A percentile compares a stretch with the other conserved stretches of the same genome.
Evolutionary conservation across 2,797 vertebrate genomes (phyloP).

Genomic region (Luscinia megarhynchos): DNA sequence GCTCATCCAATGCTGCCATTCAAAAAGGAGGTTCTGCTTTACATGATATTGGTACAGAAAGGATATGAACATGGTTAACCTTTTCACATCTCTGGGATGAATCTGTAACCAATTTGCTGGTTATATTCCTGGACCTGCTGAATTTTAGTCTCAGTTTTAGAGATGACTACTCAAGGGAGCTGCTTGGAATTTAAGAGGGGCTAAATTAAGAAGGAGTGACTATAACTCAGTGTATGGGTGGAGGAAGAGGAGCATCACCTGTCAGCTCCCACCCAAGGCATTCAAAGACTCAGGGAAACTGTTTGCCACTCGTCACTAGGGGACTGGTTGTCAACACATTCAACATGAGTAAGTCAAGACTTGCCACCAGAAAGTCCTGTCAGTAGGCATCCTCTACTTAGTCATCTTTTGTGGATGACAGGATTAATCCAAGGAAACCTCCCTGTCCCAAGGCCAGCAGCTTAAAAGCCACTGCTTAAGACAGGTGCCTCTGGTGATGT

Average conservation of each 20-base stretch:
- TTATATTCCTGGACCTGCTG: background rate
- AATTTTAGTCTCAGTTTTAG: background rate
- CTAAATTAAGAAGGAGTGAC: background rate
- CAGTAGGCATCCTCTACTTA: background rate
- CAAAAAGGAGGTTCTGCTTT: background rate
- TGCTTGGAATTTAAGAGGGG: background rate
- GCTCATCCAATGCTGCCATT: background rate
- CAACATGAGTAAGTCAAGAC: background rate
- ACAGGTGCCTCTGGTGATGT: background rate
- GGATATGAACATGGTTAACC: background rate
- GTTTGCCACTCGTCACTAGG: background rate
- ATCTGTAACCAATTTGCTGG: background rate
- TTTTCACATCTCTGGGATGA: background rate
- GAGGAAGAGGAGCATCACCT: constrained; percentile 15
- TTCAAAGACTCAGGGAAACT: background rate
- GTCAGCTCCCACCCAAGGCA: background rate
- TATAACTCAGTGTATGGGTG: background rate
- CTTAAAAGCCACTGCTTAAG: background rate
- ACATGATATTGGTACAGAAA: background rate
- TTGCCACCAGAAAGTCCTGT: background rate
- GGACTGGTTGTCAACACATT: background rate
- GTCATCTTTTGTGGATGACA: background rate
- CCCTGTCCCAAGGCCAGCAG: background rate
- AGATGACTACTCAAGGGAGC: background rate
- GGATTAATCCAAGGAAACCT: background rate